Base-by-base conservation (phyloP, 2,113 vertebrate genomes). In the Pomatorhinus ruficollis region DNA sequence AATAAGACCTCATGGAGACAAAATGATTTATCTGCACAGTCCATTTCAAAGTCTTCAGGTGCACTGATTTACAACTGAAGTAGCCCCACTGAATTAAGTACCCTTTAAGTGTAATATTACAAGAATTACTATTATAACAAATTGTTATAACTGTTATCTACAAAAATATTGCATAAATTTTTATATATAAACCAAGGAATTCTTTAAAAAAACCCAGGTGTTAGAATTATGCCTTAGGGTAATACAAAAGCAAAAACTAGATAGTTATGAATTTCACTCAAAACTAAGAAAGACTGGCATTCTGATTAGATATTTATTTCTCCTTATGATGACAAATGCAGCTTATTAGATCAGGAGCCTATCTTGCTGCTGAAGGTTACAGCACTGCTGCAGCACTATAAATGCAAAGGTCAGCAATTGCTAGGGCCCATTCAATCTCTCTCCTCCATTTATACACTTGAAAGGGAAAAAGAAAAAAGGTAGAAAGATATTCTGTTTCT, bases 401-500 rank as follows among this genome's bases (percentile, higher is more conserved):
- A 96, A 92, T 2, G 23, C 83, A 66, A 93, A 53, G 86, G 88
- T 93, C 93, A 93, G 92, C 80, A 81, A 71, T 35, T 84, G 60
- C 72, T 78, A n/a, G 53, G 65, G 76, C 64, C 82, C 42, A 39
- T 93, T 90, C 79, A 93, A 6, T 74, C 75, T 61, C 50, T 91
- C 22, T 86, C 68, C 20, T 83, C 68, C 68, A 69, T 88, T 86
- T 95, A 78, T 70, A 84, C 12, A 65, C 72, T 82, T 87, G 82
- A 84, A 96, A 96, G 20, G 40, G 39, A 72, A 65, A 81, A 69
- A 93, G 84, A 90, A 75, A 92, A 87, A 93, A 89, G 57, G 86
- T 49, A 71, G 74, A 92, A 92, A 82, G 87, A 91, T 57, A 75
- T 86, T 83, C 45, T 93, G 82, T 82, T 95, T 95, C 92, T 96